Evolutionary conservation across 2,113 vertebrate species (phyloP).

Genomic region (Alaudala cheleensis): DNA sequence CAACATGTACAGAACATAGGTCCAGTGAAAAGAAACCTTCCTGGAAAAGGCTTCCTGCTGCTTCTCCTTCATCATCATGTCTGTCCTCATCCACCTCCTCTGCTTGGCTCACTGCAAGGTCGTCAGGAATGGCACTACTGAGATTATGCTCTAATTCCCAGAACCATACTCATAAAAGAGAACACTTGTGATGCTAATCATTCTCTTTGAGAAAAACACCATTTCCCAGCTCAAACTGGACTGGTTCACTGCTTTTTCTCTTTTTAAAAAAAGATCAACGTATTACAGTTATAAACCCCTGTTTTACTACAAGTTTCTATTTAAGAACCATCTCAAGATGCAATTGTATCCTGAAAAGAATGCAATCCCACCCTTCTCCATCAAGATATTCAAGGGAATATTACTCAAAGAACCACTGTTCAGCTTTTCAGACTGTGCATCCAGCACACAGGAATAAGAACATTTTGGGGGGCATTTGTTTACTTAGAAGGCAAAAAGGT

Average conservation of each 20-base stretch:
- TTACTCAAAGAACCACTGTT: not conserved
- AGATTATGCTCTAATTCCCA: conserved; percentile 17
- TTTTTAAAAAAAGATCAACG: not conserved
- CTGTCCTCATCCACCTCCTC: not conserved
- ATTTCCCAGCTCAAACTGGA: not conserved
- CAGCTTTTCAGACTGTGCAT: not conserved
- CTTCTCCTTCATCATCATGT: not conserved
- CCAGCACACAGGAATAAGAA: not conserved
- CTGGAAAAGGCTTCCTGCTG: not conserved
- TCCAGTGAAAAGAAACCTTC: not conserved
- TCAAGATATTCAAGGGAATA: not conserved
- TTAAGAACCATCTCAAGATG: not conserved
- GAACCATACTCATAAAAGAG: not conserved
- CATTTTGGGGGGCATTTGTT: not conserved
- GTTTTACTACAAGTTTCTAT: not conserved
- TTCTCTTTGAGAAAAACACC: not conserved
- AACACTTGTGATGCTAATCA: not conserved
- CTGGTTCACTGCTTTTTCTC: not conserved
- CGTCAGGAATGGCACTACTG: not conserved
- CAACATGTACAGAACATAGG: not conserved
- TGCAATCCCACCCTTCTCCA: not conserved
- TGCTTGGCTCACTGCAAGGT: not conserved
- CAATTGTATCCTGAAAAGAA: not conserved
- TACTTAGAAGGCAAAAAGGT: not conserved
- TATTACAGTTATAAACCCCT: not conserved